These are phyloP conservation scores for Atta texana DNA, from an alignment of 1,140 invertebrate species.

Conservation along the genomic window DNA sequence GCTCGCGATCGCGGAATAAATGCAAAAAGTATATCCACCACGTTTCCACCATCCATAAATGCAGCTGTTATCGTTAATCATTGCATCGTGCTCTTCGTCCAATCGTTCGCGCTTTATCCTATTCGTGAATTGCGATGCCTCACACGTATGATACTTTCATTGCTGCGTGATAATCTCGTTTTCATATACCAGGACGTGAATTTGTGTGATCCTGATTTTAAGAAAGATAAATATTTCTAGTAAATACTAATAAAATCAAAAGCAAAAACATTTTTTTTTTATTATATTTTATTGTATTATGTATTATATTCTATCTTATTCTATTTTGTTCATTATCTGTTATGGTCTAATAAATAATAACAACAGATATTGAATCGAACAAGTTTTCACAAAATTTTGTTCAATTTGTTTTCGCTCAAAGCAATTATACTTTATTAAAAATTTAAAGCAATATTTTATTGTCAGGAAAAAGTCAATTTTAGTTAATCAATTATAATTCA, in stretches of 20 bases:
- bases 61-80: constrained; percentile 63
- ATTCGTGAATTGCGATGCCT: neutral
- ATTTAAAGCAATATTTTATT: neutral
- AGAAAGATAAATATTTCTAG: constrained; percentile 9
- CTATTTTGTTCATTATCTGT: neutral
- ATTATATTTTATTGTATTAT: neutral
- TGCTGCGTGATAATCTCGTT: constrained; percentile 7
- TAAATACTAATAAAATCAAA: neutral
- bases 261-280: neutral
- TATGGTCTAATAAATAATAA: constrained; percentile 10
- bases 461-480: neutral
- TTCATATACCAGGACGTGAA: neutral
- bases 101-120: constrained; percentile 22
- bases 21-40: constrained; percentile 43
- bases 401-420: neutral
- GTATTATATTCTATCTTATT: neutral
- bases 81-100: constrained; percentile 30
- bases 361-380: neutral
- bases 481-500: neutral
- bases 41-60: constrained; percentile 46
- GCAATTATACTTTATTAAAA: neutral
- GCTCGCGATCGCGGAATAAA: constrained; percentile 49
- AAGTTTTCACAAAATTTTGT: constrained; percentile 3
- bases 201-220: neutral
- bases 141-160: constrained; percentile 12